Conservation (phyloP, 2,888 invertebrate genomes). For the Limenitis camilla region DNA sequence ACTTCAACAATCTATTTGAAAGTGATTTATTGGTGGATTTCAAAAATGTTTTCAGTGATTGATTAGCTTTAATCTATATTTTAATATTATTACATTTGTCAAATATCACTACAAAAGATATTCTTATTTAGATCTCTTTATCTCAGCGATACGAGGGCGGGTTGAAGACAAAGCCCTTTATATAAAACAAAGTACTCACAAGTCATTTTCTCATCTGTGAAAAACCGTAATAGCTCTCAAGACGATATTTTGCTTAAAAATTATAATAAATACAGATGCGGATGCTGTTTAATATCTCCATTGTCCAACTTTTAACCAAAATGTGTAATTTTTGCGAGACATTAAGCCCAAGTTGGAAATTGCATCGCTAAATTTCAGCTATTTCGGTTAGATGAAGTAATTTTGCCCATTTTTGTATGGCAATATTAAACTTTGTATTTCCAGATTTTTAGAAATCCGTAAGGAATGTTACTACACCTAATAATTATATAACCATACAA, state of each 20-base stretch:
- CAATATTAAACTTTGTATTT: too few relatives aligned
- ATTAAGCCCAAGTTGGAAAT: slow-evolving; percentile 12
- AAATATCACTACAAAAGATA: background rate
- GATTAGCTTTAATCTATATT: background rate
- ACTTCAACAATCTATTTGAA: too few relatives aligned
- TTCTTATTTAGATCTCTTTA: background rate
- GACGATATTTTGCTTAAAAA: slow-evolving; percentile 10
- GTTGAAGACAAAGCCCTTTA: background rate
- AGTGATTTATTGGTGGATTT: too few relatives aligned
- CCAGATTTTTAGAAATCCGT: too few relatives aligned
- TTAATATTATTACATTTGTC: background rate
- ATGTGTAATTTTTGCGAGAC: slow-evolving; percentile 16
- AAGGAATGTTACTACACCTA: too few relatives aligned
- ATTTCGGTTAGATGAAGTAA: slow-evolving; percentile 6
- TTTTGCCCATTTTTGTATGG: slow-evolving; percentile 3
- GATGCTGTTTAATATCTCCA: slow-evolving; percentile 13
- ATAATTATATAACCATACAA: too few relatives aligned
- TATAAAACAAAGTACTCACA: background rate
- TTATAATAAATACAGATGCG: slow-evolving; percentile 12
- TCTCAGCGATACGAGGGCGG: too few relatives aligned
- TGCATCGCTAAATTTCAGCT: slow-evolving; percentile 11
- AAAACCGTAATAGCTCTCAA: slow-evolving; percentile 1
- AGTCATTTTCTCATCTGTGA: slow-evolving; percentile 4
- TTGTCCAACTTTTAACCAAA: slow-evolving; percentile 14
- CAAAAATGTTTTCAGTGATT: too few relatives aligned